phyloP scores from a whole-genome alignment of 1,140 invertebrate genomes.

The Arion vulgaris region DNA sequence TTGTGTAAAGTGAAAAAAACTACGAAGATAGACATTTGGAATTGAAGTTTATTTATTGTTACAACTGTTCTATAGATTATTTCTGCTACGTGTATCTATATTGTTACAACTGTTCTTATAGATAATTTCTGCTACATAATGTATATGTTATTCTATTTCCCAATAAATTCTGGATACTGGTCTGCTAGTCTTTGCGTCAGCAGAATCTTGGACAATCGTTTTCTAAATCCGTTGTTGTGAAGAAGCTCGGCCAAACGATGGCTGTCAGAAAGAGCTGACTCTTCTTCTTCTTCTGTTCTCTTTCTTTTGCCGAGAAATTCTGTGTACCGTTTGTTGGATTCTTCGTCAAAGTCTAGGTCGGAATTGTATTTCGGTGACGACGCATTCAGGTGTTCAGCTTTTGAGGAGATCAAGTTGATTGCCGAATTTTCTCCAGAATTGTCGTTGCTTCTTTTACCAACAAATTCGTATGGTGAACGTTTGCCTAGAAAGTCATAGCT shows the following conservation, averaged over 20 bases:
- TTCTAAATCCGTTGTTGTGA: background rate
- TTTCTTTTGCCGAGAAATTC: constrained; percentile 18
- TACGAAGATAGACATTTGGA: no score
- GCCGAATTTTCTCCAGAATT: background rate
- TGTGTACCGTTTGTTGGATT: background rate
- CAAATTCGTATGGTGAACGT: constrained; percentile 5
- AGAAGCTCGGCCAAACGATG: background rate
- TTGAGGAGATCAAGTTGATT: no score
- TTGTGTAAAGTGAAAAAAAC: no score
- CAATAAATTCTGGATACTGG: constrained; percentile 23
- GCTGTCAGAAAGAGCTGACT: background rate
- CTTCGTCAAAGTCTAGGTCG: no score
- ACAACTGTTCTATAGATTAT: no score
- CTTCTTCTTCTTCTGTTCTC: constrained; percentile 11
- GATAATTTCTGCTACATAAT: no score
- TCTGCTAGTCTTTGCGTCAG: background rate
- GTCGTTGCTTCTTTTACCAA: background rate
- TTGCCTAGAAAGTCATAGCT: constrained; percentile 24
- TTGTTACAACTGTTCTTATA: no score
- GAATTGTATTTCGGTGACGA: no score
- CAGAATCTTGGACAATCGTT: background rate
- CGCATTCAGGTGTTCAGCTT: no score
- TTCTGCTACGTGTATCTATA: no score
- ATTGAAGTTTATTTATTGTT: no score
- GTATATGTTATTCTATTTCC: no score